These are phyloP conservation scores for Lytechinus variegatus DNA, from an alignment of 35 echinoderm and acorn worm species.

Conservation along the genomic window DNA sequence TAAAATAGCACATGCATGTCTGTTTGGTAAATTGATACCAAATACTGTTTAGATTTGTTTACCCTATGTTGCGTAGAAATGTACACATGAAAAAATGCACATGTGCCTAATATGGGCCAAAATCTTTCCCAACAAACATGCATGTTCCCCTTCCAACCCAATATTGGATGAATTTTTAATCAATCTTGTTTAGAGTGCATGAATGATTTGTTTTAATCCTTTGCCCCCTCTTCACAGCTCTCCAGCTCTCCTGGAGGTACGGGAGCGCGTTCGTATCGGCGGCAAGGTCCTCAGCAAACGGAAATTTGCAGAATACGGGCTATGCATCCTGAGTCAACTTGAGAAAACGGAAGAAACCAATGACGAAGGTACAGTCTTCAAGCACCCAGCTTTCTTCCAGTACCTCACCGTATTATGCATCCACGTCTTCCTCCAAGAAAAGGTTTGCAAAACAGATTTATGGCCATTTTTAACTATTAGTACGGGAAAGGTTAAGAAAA, in stretches of 20 bases:
- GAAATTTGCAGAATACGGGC: constrained; percentile 50
- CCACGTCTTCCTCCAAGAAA: constrained; percentile 66
- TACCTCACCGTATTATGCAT: constrained; percentile 55
- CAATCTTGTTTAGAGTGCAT: too few species aligned
- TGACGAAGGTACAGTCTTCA: constrained; percentile 57
- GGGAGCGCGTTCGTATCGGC: constrained; percentile 70
- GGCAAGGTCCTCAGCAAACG: constrained; percentile 42
- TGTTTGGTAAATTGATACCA: too few species aligned
- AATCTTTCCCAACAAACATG: too few species aligned
- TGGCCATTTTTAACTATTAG: too few species aligned
- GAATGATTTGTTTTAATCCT: not conserved
- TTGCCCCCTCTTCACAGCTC: constrained; percentile 49
- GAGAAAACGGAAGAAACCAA: constrained; percentile 19
- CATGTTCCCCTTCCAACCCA: too few species aligned
- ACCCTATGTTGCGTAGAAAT: too few species aligned
- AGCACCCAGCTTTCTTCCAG: not conserved
- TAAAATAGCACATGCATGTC: too few species aligned
- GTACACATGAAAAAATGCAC: too few species aligned
- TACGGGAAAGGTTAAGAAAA: too few species aligned
- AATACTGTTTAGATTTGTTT: too few species aligned
- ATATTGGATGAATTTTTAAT: too few species aligned
- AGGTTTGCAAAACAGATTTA: constrained; percentile 49
- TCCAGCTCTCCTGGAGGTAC: constrained; percentile 71
- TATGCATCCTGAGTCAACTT: constrained; percentile 5
- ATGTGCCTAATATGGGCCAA: too few species aligned